Percentiles rank a stretch among this genome's conserved stretches.
Evolutionary conservation across 2,888 invertebrate species (phyloP).

Genomic region (Diaphora mendica): DNA sequence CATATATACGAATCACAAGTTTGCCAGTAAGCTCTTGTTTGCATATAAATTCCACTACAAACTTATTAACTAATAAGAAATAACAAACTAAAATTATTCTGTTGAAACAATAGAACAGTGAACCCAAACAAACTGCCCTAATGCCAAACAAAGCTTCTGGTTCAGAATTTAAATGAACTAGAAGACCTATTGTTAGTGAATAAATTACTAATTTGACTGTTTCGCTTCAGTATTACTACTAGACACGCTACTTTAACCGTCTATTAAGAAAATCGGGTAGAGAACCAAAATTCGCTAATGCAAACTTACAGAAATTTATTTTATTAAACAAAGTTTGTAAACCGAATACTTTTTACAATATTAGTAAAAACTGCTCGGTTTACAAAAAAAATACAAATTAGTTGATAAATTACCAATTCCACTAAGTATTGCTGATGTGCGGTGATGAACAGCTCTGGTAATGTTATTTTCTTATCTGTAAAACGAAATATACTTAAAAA

Average conservation of each 20-base stretch:
- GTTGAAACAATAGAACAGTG: constrained; percentile 37
- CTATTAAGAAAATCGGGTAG: constrained; percentile 7
- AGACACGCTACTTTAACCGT: constrained; percentile 10
- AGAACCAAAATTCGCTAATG: not conserved
- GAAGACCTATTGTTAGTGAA: constrained; percentile 29
- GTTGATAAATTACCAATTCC: no score
- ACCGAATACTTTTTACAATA: no score
- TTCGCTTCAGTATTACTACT: constrained; percentile 27
- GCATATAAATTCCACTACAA: not conserved
- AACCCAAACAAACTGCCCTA: constrained; percentile 14
- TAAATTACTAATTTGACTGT: constrained; percentile 44
- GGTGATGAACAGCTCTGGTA: not conserved
- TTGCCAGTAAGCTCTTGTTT: not conserved
- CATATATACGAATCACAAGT: not conserved
- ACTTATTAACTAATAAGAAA: constrained; percentile 1
- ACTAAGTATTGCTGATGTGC: no score
- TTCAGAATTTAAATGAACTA: constrained; percentile 31
- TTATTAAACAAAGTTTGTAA: not conserved
- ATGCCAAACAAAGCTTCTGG: constrained; percentile 33
- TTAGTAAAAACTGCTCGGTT: no score
- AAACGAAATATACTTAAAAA: no score
- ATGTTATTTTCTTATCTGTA: not conserved
- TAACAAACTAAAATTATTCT: constrained; percentile 28
- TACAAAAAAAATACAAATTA: no score
- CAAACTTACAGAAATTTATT: not conserved